These are phyloP conservation scores for Caenorhabditis zanzibari DNA, from an alignment of 2,888 invertebrate species.

Conservation along the genomic window DNA sequence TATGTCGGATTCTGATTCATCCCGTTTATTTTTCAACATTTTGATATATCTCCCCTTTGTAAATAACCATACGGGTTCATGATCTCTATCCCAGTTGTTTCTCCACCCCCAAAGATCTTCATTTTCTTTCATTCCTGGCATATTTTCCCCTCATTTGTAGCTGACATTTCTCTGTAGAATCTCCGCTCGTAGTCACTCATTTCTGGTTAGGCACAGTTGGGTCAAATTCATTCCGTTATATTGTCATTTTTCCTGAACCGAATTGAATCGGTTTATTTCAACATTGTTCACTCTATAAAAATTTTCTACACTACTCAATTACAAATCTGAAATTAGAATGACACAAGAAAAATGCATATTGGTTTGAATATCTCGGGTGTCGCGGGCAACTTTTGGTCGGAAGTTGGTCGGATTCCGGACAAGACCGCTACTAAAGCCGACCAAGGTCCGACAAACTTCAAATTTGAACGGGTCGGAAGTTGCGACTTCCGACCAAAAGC, in stretches of 20 bases:
- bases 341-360: too few species aligned
- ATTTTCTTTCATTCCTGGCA: constrained; percentile 23
- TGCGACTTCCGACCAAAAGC: too few species aligned
- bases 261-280: constrained; percentile 4
- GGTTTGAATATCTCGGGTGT: too few species aligned
- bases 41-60: not conserved
- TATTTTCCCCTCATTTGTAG: not conserved
- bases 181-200: not conserved
- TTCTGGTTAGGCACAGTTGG: constrained; percentile 49
- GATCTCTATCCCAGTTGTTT: constrained; percentile 40
- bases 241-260: constrained; percentile 1
- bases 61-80: constrained; percentile 22
- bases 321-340: too few species aligned
- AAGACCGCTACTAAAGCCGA: too few species aligned
- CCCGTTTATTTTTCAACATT: not conserved
- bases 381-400: too few species aligned
- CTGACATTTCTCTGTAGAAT: constrained; percentile 3
- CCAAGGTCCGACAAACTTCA: too few species aligned
- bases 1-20: constrained; percentile 63
- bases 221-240: constrained; percentile 2
- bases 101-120: not conserved
- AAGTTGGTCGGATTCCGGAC: too few species aligned
- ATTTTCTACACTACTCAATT: too few species aligned
- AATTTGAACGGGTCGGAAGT: too few species aligned
- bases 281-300: not conserved